These are phyloP conservation scores for Anolis sagrei DNA, from an alignment of 2,113 vertebrate species.

Conservation along the genomic window DNA sequence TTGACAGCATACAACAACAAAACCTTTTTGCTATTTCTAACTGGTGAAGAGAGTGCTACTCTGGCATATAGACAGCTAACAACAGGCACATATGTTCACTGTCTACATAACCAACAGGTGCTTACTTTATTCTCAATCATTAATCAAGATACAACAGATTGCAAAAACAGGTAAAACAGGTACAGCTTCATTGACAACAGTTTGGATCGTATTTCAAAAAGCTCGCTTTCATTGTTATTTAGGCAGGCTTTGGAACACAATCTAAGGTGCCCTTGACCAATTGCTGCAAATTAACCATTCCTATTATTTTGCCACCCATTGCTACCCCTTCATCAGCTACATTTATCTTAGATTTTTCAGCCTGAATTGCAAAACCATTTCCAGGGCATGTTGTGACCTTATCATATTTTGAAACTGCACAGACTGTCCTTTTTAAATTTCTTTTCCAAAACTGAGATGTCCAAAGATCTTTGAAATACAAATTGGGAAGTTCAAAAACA, in stretches of 20 bases:
- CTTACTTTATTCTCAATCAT: slow-evolving; percentile 9
- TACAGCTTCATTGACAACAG: neutral
- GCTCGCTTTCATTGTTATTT: neutral
- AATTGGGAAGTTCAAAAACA: neutral
- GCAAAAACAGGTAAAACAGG: slow-evolving; percentile 11
- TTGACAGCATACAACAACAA: too few relatives aligned
- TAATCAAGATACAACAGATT: slow-evolving; percentile 8
- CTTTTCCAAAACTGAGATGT: neutral
- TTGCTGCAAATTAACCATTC: neutral
- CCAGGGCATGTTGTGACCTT: neutral
- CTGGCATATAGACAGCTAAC: neutral
- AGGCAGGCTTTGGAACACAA: neutral
- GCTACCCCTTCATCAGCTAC: neutral
- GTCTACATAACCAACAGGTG: neutral
- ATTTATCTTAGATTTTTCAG: neutral
- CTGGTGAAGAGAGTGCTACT: neutral
- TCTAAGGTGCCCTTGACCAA: neutral
- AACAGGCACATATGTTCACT: neutral
- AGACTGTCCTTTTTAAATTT: neutral
- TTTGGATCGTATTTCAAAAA: slow-evolving; percentile 6
- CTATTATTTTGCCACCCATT: neutral
- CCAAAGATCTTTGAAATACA: neutral
- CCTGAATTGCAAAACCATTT: neutral
- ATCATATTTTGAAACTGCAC: neutral
- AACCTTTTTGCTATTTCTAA: neutral